Conservation (phyloP, 2,113 vertebrate species). For the Sula dactylatra region DNA sequence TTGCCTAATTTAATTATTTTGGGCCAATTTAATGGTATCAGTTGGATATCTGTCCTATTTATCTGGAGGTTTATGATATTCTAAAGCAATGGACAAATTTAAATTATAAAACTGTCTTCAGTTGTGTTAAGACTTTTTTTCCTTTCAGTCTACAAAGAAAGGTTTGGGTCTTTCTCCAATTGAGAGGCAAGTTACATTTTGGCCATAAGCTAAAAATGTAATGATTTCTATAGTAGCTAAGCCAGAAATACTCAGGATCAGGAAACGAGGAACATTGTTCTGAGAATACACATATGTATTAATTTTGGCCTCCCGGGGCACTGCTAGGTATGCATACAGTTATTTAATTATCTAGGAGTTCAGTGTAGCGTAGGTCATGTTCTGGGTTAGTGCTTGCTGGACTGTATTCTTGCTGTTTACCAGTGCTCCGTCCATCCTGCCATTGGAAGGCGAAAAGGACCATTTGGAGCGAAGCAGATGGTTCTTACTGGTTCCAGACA, state of each 20-base stretch:
- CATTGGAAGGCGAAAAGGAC: background rate
- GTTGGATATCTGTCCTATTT: background rate
- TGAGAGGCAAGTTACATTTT: background rate
- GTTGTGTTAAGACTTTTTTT: background rate
- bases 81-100: background rate
- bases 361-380: no score
- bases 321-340: background rate
- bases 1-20: background rate
- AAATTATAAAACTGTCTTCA: background rate
- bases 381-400: background rate
- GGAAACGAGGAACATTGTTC: background rate
- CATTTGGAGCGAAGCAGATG: background rate
- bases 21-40: background rate
- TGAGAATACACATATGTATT: background rate
- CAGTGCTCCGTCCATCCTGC: rapidly evolving
- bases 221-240: background rate
- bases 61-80: background rate
- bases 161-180: background rate
- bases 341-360: background rate
- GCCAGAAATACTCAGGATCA: background rate
- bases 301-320: background rate
- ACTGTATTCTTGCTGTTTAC: background rate
- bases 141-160: background rate
- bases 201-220: background rate
- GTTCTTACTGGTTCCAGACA: background rate